Conservation (phyloP, 2,113 vertebrate species). For the Sphaerodactylus townsendi region DNA sequence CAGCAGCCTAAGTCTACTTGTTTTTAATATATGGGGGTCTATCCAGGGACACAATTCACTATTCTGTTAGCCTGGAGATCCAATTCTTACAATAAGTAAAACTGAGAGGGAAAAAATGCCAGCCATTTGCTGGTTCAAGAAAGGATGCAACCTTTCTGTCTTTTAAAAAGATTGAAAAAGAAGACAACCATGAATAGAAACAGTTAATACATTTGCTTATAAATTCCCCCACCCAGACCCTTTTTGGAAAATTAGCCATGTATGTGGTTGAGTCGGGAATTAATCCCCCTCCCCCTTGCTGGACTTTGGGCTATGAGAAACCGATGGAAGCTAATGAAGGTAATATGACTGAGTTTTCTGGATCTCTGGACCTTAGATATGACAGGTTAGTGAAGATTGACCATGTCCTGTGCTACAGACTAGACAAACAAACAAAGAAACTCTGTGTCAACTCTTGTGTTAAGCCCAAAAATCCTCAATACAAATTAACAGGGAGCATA, state of each 20-base stretch:
- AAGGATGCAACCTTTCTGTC: neutral
- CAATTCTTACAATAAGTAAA: slow-evolving; percentile 21
- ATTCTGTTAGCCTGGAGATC: slow-evolving; percentile 43
- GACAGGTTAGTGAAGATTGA: neutral
- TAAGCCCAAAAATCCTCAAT: no score
- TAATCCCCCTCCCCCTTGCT: neutral
- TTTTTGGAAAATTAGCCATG: neutral
- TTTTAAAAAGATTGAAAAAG: neutral
- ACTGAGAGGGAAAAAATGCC: neutral
- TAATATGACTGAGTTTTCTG: neutral
- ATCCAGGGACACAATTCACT: slow-evolving; percentile 7
- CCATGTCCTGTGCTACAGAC: neutral
- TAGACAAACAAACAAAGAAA: neutral
- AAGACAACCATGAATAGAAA: neutral
- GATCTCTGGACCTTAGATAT: neutral
- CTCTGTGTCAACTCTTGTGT: neutral
- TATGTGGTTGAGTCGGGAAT: no score
- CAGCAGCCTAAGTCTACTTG: slow-evolving; percentile 29
- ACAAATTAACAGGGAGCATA: no score
- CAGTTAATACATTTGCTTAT: neutral
- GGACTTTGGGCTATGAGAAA: neutral
- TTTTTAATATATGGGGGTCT: slow-evolving; percentile 30
- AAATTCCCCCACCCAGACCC: neutral
- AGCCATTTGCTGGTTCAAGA: neutral
- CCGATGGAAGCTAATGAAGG: neutral